Percentiles rank a stretch among this genome's conserved stretches.
Conservation (phyloP, 92 coral and sea anemone species). For the Epizoanthus rinbou region DNA sequence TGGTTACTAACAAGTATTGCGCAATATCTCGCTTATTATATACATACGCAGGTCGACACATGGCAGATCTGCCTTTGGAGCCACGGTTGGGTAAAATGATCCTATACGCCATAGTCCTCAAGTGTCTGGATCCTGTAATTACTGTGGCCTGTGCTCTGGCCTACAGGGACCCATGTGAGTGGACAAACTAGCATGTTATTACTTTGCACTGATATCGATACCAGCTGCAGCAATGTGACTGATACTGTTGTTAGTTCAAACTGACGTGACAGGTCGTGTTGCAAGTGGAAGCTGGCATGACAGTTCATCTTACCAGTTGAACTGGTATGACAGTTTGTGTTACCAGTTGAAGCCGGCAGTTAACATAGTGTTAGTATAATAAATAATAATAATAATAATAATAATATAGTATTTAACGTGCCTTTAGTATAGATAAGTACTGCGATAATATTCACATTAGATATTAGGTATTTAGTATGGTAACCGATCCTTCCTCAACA, state of each 20-base stretch:
- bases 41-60: conserved; percentile 81
- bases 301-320: too few relatives aligned
- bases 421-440: not conserved
- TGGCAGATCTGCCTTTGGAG: conserved; percentile 92
- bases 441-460: not conserved
- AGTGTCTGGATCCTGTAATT: conserved; percentile 94
- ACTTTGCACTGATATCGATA: not conserved
- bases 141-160: conserved; percentile 93
- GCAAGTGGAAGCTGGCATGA: too few relatives aligned
- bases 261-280: too few relatives aligned
- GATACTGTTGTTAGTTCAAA: too few relatives aligned
- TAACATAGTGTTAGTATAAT: too few relatives aligned
- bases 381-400: too few relatives aligned
- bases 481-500: conserved; percentile 21
- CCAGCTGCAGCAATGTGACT: too few relatives aligned
- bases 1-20: not conserved
- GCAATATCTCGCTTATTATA: not conserved
- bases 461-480: not conserved
- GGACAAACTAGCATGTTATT: not conserved
- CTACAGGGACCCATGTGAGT: conserved; percentile 96
- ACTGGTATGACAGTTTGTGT: too few relatives aligned
- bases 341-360: too few relatives aligned
- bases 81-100: conserved; percentile 99
- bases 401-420: too few relatives aligned
- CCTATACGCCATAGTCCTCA: conserved; percentile 83